Conservation (phyloP, 2,797 vertebrate genomes). For the Salmo trutta region DNA sequence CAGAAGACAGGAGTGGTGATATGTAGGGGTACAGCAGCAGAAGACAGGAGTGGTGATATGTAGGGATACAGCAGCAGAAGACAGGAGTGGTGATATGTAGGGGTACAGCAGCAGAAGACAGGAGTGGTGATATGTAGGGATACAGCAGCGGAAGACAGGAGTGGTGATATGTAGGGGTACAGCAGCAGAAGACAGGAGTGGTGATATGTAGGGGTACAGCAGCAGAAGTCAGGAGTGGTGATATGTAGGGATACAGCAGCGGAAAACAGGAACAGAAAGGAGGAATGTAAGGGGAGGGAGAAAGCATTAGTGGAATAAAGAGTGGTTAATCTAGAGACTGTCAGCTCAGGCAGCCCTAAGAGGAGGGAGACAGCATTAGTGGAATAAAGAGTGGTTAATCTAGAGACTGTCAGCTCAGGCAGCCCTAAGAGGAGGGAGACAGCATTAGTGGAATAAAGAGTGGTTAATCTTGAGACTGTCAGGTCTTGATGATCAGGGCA, state of each 20-base stretch:
- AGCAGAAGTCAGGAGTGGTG: no score
- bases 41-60: no score
- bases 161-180: no score
- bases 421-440: neutral
- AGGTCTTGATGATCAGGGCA: conserved; percentile 59
- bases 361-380: conserved; percentile 39
- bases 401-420: neutral
- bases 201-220: no score
- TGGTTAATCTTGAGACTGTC: conserved; percentile 51
- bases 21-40: no score
- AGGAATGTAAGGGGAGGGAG: conserved; percentile 2
- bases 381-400: conserved; percentile 33
- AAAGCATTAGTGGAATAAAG: conserved; percentile 48
- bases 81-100: neutral
- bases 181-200: no score
- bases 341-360: neutral
- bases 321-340: neutral
- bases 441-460: conserved; percentile 51
- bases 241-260: no score
- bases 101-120: neutral
- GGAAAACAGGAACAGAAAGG: neutral
- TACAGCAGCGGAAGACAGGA: no score
- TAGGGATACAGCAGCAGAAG: no score
- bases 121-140: no score
- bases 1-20: no score